Evolutionary conservation across 2,888 invertebrate species (phyloP), one percentile per base, ranked within the genome.

Genomic region (Drosophila anceps): DNA sequence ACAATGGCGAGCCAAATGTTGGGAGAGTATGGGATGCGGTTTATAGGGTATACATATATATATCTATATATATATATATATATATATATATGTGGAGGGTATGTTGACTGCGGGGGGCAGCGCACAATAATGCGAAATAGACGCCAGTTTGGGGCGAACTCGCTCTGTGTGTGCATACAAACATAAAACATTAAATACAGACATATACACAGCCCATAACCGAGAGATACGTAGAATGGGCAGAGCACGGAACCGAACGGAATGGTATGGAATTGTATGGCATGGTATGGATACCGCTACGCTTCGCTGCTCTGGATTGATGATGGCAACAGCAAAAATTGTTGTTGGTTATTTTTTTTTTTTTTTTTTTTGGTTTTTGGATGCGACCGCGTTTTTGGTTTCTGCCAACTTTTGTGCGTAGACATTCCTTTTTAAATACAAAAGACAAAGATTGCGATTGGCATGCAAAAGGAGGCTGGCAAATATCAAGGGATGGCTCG

Each of bases 161-260:
- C 39, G 29, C 39, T 63, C 68, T 83, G 67, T 37, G 20, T 70
- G 85, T 81, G 88, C 90, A 84, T 79, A 86, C 89, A 88, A 86
- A 86, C 90, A 86, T 90, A 89, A 87, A 90, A 87, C 86, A 87
- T 87, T 87, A 87, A 87, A 90, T 90, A 90, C 86, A 87, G 90
- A 87, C 90, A 88, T 80, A 86, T 60, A 82, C 61, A 82, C 53
- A 59, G 57, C 54, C 54, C 35, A 60, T 37, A 31, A 44, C 50
- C 18, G 31, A 48, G 37, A n/a, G 68, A 54, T 29, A 20, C 15
- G 51, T 46, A 54, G 39, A 9, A 48, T 15, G 35, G 35, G 31
- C 7, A 2, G 12, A 24, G 27, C 2, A 9, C 18, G 20, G 55
- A 6, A 15, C 44, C 8, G 24, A 18, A 41, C 10, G 41, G 41